phyloP scores from a whole-genome alignment of 2,888 invertebrate species.

The Oasisia sp. region DNA sequence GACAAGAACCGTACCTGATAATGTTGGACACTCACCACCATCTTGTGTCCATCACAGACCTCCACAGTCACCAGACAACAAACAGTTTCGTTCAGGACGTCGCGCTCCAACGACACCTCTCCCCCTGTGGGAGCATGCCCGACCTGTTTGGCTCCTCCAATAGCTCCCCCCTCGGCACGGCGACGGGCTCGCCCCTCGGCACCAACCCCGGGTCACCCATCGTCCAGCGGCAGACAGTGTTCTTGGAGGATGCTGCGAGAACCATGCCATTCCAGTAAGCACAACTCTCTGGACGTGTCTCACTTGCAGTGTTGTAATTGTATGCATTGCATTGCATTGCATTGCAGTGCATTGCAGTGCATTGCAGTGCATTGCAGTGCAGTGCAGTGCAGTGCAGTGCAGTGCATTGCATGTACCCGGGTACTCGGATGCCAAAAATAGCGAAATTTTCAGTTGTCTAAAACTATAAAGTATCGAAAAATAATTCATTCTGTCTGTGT shows the following conservation, averaged over 20 bases:
- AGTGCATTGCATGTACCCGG: too few relatives aligned
- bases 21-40: too few relatives aligned
- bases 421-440: too few relatives aligned
- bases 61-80: background rate
- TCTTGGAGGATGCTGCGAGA: conserved; percentile 31
- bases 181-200: conserved; percentile 22
- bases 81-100: conserved; percentile 24
- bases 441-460: too few relatives aligned
- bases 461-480: too few relatives aligned
- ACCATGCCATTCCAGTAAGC: conserved; percentile 38
- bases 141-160: conserved; percentile 27
- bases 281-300: background rate
- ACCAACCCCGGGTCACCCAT: conserved; percentile 24
- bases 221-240: conserved; percentile 13
- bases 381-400: too few relatives aligned
- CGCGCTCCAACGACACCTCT: background rate
- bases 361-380: too few relatives aligned
- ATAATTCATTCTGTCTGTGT: too few relatives aligned
- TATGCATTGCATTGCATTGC: too few relatives aligned
- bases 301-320: too few relatives aligned
- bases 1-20: too few relatives aligned
- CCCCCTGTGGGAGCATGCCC: conserved; percentile 28
- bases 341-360: too few relatives aligned
- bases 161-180: conserved; percentile 23
- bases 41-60: background rate